Percentiles rank a stretch among this genome's conserved stretches.
Evolutionary conservation across 2,113 vertebrate species (phyloP).

Genomic region (Gallinago paraguaiae): DNA sequence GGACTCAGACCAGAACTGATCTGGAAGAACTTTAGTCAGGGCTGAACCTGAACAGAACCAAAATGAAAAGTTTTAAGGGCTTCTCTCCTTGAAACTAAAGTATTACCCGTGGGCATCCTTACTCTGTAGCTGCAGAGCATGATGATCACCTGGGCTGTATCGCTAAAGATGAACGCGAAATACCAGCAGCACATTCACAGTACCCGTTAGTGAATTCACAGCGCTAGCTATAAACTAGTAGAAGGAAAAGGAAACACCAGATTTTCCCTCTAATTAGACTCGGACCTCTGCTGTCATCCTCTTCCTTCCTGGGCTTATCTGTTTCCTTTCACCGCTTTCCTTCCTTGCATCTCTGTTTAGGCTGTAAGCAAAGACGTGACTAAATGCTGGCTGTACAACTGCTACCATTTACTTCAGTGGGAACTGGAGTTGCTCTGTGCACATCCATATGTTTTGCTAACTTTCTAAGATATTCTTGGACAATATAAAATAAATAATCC

Average conservation of each 20-base stretch:
- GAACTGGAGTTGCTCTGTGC: background rate
- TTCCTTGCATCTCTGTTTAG: background rate
- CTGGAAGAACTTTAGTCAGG: background rate
- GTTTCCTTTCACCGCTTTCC: background rate
- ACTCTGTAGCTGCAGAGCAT: background rate
- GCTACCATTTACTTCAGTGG: background rate
- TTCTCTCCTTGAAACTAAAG: background rate
- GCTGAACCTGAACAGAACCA: background rate
- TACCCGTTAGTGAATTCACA: background rate
- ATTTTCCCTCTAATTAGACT: background rate
- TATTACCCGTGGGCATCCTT: background rate
- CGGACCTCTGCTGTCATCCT: background rate
- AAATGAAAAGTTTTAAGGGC: background rate
- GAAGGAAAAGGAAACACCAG: background rate
- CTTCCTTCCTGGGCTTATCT: background rate
- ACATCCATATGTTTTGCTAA: background rate
- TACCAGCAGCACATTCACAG: background rate
- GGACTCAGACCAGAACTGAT: background rate
- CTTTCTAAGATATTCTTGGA: slow-evolving; percentile 32
- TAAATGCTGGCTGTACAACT: background rate
- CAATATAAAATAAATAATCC: background rate
- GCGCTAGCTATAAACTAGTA: background rate
- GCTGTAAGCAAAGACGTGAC: background rate
- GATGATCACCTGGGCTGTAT: background rate
- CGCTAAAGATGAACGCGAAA: background rate